A percentile compares a stretch with the other conserved stretches of the same genome.
These are phyloP conservation scores for Enteromius treurensis DNA, from an alignment of 2,797 vertebrate species.

Conservation along the genomic window DNA sequence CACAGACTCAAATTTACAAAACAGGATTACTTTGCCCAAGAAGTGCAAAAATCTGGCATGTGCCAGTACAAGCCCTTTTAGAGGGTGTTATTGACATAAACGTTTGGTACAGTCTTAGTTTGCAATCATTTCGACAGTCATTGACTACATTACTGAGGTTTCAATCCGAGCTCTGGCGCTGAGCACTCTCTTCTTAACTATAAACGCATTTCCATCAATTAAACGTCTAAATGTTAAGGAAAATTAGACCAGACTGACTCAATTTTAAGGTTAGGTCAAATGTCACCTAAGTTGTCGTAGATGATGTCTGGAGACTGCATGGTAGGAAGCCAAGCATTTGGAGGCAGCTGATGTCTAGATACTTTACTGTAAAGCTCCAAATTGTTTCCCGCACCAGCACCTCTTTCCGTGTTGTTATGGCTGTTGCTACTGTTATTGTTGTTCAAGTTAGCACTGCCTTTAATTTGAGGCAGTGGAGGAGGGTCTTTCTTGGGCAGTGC, in stretches of 20 bases:
- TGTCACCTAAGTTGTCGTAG: slow-evolving; percentile 81
- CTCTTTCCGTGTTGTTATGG: slow-evolving; percentile 47
- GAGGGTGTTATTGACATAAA: slow-evolving; percentile 35
- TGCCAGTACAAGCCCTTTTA: slow-evolving; percentile 37
- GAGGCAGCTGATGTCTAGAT: slow-evolving; percentile 71
- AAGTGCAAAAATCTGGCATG: slow-evolving; percentile 56
- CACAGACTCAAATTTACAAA: slow-evolving; percentile 52
- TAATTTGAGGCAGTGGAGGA: slow-evolving; percentile 63
- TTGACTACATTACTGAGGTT: slow-evolving; percentile 15
- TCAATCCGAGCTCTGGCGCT: background rate
- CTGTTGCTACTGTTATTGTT: slow-evolving; percentile 79
- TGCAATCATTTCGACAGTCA: slow-evolving; percentile 32
- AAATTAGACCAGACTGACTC: background rate
- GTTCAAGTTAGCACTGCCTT: slow-evolving; percentile 71
- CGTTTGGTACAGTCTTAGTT: background rate
- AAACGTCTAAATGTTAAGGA: background rate
- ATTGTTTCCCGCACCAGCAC: slow-evolving; percentile 63
- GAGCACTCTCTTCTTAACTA: background rate
- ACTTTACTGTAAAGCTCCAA: slow-evolving; percentile 85
- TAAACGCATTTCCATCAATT: background rate
- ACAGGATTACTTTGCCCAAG: slow-evolving; percentile 41
- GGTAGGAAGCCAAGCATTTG: slow-evolving; percentile 61
- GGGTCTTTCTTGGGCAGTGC: slow-evolving; percentile 68
- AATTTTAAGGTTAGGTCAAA: slow-evolving; percentile 52
- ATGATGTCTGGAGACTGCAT: slow-evolving; percentile 76